phyloP scores from a whole-genome alignment of 2,797 vertebrate species.

The Astyanax mexicanus region DNA sequence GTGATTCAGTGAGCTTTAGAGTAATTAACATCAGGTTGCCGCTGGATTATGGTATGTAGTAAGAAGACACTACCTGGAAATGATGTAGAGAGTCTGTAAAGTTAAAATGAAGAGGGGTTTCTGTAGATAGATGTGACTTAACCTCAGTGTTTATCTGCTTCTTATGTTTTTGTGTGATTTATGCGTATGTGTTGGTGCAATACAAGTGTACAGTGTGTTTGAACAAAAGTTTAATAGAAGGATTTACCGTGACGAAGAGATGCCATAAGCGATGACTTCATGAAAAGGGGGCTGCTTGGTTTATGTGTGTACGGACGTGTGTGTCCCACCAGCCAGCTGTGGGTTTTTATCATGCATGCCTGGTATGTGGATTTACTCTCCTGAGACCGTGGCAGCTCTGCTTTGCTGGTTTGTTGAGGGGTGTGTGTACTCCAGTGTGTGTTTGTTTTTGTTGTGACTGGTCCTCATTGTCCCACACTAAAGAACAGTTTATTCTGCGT shows the following conservation, averaged over 20 bases:
- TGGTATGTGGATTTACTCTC: conserved; percentile 78
- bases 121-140: not conserved
- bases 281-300: conserved; percentile 2
- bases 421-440: not conserved
- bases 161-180: too few species aligned
- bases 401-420: conserved; percentile 46
- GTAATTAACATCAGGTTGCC: not conserved
- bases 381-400: conserved; percentile 64
- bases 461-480: not conserved
- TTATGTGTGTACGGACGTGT: conserved; percentile 19
- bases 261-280: conserved; percentile 4
- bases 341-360: conserved; percentile 73
- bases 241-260: not conserved
- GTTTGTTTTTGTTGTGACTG: not conserved
- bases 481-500: not conserved
- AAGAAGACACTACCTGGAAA: not conserved
- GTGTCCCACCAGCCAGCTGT: conserved; percentile 68
- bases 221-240: not conserved
- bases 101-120: not conserved
- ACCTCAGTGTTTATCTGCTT: not conserved
- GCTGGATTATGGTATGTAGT: not conserved
- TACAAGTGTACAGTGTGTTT: not conserved
- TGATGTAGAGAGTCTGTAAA: not conserved
- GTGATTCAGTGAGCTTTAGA: conserved; percentile 9
- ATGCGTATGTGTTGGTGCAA: not conserved